Percentiles rank a stretch among this genome's conserved stretches.
Conservation (phyloP, 2,888 invertebrate species). For the Lycaena phlaeas region DNA sequence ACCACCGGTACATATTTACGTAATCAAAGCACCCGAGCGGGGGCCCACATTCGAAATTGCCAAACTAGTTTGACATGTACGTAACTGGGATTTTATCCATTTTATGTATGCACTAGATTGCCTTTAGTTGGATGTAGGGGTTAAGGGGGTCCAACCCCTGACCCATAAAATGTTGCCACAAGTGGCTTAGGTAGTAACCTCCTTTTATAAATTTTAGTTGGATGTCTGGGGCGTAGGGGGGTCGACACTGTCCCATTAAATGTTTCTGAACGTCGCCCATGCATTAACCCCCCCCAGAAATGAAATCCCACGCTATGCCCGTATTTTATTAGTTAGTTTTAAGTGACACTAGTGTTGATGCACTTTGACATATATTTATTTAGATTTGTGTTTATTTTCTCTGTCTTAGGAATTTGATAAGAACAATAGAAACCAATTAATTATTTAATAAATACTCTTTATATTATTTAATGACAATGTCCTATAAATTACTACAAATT, state of each 20-base stretch:
- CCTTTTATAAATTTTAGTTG: no score
- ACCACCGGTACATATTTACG: constrained; percentile 10
- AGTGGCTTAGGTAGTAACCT: background rate
- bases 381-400: background rate
- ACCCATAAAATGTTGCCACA: no score
- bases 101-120: constrained; percentile 1
- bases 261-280: no score
- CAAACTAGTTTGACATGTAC: no score
- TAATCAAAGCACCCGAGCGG: constrained; percentile 6
- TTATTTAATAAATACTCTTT: constrained; percentile 4
- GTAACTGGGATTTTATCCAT: background rate
- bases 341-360: background rate
- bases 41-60: constrained; percentile 4
- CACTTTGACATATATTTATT: background rate
- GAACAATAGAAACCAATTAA: constrained; percentile 5
- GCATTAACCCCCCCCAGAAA: no score
- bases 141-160: no score
- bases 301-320: no score
- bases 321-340: background rate
- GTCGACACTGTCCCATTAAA: no score
- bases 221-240: no score
- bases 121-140: no score
- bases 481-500: background rate
- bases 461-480: background rate
- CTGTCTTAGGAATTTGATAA: background rate